A percentile compares a stretch with the other conserved stretches of the same genome.
phyloP scores from a whole-genome alignment of 2,888 invertebrate species.

The Acanthococcus lagerstroemiae region DNA sequence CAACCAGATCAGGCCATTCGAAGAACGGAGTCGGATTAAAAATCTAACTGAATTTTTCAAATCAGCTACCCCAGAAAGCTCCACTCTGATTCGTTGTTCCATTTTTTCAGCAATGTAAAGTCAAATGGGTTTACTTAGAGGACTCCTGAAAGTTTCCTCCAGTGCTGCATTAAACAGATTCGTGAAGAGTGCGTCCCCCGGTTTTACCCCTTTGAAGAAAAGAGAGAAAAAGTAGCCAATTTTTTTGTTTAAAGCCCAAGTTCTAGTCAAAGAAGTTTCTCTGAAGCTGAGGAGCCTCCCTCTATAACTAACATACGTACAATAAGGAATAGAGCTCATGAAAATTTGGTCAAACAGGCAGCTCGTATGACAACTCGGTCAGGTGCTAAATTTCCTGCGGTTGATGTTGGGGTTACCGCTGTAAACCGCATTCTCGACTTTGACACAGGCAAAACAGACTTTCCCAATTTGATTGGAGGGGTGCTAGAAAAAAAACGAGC shows the following conservation, averaged over 20 bases:
- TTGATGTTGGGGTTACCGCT: neutral
- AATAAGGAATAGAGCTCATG: slow-evolving; percentile 1
- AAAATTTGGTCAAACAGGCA: slow-evolving; percentile 17
- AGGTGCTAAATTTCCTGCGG: neutral
- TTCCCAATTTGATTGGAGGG: slow-evolving; percentile 14
- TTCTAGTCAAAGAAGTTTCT: neutral
- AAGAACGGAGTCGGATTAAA: too few species aligned
- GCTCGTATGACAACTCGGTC: slow-evolving; percentile 6
- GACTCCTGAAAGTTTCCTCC: too few species aligned
- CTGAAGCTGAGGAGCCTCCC: neutral
- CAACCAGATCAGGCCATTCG: too few species aligned
- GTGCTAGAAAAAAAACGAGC: slow-evolving; percentile 13
- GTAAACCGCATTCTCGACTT: slow-evolving; percentile 1
- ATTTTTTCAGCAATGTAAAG: too few species aligned
- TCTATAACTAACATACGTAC: neutral
- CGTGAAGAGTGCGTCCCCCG: too few species aligned
- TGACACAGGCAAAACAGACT: slow-evolving; percentile 20
- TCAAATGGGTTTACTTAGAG: too few species aligned
- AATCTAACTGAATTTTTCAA: too few species aligned
- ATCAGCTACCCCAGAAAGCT: too few species aligned
- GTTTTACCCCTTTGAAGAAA: too few species aligned
- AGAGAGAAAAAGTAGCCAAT: neutral
- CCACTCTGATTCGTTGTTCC: too few species aligned
- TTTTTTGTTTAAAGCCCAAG: neutral
- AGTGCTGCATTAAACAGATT: too few species aligned